Base-by-base conservation (phyloP, 35 echinoderm and acorn worm species). In the Amphiura filiformis region DNA sequence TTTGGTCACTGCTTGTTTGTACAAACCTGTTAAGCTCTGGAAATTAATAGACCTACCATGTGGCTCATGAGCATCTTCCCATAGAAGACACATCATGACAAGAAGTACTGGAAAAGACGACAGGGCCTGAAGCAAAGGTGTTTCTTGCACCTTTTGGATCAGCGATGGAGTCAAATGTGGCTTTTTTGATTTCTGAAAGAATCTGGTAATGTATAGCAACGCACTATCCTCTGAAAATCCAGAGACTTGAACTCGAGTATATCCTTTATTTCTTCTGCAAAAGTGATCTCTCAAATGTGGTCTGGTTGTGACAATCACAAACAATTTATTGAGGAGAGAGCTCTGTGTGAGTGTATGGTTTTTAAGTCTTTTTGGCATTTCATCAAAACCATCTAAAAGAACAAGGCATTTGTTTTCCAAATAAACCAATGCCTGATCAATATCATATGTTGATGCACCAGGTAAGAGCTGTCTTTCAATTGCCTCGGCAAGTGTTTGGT, bases 381-480 rank as follows among this genome's bases (percentile, higher is more conserved):
- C 82, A 65, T 84, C 82, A 64, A 61, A 52, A 11, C 82, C 82
- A 75, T 84, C 82, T 2, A 84, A 61, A 32, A 84, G 26, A 36
- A 84, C 38, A 23, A 84, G 52, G 13, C 56, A 52, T 56, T 36
- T 33, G 17, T 84, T 23, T 33, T 11, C 32, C 26, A 64, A 26
- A 31, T 65, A 20, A 13, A 35, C 32, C 1, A 84, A 37, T 3
- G 34, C 56, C 3, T 33, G 0, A 23, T 34, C 35, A 14, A 84
- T 12, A 37, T 65, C 57, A 0, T 83, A 1, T 65, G n/a, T 65
- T 36, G n/a, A 28, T 34, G 37, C 0, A 9, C 13, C 47, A 30
- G 82, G 56, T 23, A 84, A 61, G 34, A 84, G 32, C 35, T 84
- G 82, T 14, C 33, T 37, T 35, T 18, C 35, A 15, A 84, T 65